phyloP scores from a whole-genome alignment of 2,888 invertebrate genomes.

The Urechis unicinctus region DNA sequence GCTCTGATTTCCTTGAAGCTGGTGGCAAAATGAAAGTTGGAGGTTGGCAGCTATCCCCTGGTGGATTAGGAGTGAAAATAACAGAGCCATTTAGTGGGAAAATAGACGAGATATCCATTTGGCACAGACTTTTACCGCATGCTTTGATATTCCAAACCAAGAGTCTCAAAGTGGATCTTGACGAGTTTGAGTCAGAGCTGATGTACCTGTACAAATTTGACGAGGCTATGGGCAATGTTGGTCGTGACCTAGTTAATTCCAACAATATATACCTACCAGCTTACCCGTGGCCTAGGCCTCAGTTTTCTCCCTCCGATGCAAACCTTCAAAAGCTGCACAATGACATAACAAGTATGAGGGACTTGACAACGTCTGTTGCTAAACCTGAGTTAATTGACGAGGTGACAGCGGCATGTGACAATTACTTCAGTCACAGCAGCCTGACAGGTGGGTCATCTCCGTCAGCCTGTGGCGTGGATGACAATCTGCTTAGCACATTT shows the following conservation, averaged over 20 bases:
- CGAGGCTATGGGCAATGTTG: slow-evolving; percentile 25
- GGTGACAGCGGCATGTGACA: no score
- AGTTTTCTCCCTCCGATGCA: slow-evolving; percentile 24
- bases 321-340: not conserved
- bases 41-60: slow-evolving; percentile 25
- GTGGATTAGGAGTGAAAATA: slow-evolving; percentile 6
- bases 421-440: no score
- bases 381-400: no score
- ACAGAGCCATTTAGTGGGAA: slow-evolving; percentile 19
- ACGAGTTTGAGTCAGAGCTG: slow-evolving; percentile 14
- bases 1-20: slow-evolving; percentile 19
- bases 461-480: no score
- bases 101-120: slow-evolving; percentile 28
- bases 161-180: slow-evolving; percentile 18
- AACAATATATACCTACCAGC: slow-evolving; percentile 27
- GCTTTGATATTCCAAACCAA: slow-evolving; percentile 27
- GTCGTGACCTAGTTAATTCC: slow-evolving; percentile 23
- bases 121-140: slow-evolving; percentile 25
- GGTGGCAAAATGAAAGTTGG: slow-evolving; percentile 27
- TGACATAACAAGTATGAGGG: no score
- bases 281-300: slow-evolving; percentile 30
- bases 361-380: no score
- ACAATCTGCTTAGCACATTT: no score
- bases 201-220: slow-evolving; percentile 25
- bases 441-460: no score